Evolutionary conservation across 2,113 vertebrate species (phyloP), one percentile per base, ranked within the genome.

Genomic region (Corythaixoides concolor): DNA sequence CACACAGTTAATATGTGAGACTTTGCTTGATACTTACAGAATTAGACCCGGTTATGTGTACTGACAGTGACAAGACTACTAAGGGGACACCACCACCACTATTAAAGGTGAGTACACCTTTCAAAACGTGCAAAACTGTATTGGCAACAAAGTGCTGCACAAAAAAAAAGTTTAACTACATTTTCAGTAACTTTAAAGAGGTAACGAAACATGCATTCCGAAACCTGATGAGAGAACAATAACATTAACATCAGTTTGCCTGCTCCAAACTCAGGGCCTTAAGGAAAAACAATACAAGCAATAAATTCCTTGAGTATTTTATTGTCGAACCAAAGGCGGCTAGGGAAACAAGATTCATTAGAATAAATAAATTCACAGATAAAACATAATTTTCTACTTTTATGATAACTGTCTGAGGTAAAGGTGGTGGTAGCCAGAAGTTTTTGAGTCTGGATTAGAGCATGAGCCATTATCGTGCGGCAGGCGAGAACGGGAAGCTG

Each of bases 401-500:
- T 13, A n/a, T 28, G 6, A 18, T 55, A 70, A 50, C 5, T 22
- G 27, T 32, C 60, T 30, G 17, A 53, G 35, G 5, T 23, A 49
- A 91, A 49, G 23, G 32, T 32, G 11, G 24, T 32, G 35, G 76
- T 19, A 66, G 41, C 11, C 2, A 10, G 24, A 77, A 69, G 37
- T 69, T 86, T 5, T 39, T 35, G 74, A 37, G 21, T 63, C 70
- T 23, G 60, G 20, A 37, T 68, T 5, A 22, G 12, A 88, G 18
- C 24, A 32, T 1, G 19, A 85, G 9, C 21, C 30, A 4, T 5
- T 11, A 33, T 0, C 17, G 50, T 1, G 1, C 33, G 37, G 53
- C 3, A 64, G 20, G 49, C 49, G 8, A 28, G 58, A 56, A 73
- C 0, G 2, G 22, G 88, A 79, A 64, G 21, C 35, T 35, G 24